These are phyloP conservation scores for Pantelozetes paolii DNA, from an alignment of 2,888 invertebrate genomes.

Conservation along the genomic window DNA sequence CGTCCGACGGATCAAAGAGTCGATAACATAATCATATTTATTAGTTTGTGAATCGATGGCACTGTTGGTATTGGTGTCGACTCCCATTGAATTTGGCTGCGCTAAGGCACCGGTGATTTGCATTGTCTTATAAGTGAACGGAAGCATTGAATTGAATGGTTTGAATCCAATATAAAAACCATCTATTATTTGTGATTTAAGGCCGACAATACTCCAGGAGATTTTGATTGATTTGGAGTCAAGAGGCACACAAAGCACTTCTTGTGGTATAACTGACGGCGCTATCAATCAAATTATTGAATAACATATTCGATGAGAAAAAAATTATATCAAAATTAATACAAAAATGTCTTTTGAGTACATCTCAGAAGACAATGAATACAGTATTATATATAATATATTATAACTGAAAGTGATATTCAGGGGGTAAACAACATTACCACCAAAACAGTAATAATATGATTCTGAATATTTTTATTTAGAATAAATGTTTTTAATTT, in stretches of 20 bases:
- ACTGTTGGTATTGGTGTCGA: conserved; percentile 46
- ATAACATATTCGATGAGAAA: background rate
- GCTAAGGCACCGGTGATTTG: conserved; percentile 16
- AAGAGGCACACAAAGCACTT: conserved; percentile 46
- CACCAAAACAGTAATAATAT: too few relatives aligned
- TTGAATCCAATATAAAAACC: conserved; percentile 48
- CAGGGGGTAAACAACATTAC: too few relatives aligned
- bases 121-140: conserved; percentile 47
- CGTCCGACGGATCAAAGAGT: conserved; percentile 30
- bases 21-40: conserved; percentile 39
- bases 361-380: background rate
- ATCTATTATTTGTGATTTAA: conserved; percentile 43
- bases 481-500: too few relatives aligned
- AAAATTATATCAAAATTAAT: conserved; percentile 14
- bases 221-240: conserved; percentile 47
- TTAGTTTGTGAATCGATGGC: conserved; percentile 22
- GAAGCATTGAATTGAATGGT: conserved; percentile 44
- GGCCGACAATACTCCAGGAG: conserved; percentile 44
- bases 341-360: too few relatives aligned
- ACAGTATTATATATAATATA: background rate
- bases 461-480: too few relatives aligned
- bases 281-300: conserved; percentile 43
- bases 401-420: too few relatives aligned
- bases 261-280: conserved; percentile 49
- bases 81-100: background rate